Base-by-base conservation (phyloP, 2,113 vertebrate genomes). In the Columba livia region DNA sequence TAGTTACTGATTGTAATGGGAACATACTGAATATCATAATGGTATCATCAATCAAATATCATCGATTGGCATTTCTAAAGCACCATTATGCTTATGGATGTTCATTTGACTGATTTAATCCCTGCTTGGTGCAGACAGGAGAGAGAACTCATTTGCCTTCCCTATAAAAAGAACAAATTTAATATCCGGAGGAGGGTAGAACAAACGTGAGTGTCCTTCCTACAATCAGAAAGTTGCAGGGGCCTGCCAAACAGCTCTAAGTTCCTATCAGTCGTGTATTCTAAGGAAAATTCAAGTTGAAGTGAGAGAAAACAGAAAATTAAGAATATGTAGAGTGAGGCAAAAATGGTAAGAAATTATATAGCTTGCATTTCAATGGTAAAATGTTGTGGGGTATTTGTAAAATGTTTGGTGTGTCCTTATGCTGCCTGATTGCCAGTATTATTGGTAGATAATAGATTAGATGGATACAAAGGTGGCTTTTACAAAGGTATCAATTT, bases 21-120 rank as follows among this genome's bases (percentile, higher is more conserved):
- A 96, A 81, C 25, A 48, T 67, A 90, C 29, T 81, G 78, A 89
- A 28, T 85, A 82, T 51, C 72, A 42, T 94, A 90, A 95, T 72
- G 86, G 42, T 53, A 21, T 89, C 64, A 86, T 97, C 91, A 73
- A 90, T 96, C 94, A 90, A 61, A 36, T 16, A 28, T 16, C 74
- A 94, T 93, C 2, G 24, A 91, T 48, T 64, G 87, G 44, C 90
- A 57, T 91, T 93, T 93, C 64, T 57, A 58, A 80, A 91, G 66
- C 56, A 32, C 71, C 58, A 14, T 71, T 64, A 60, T 62, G 67
- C 79, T 90, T 65, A 85, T 26, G 51, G 79, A 53, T 79, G 29
- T 79, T 86, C 53, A 56, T 80, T 42, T 42, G 79, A 88, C 42
- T 75, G 64, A n/a, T 92, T 94, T 88, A 2, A 0, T 71, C 70